Base-by-base conservation (phyloP, 2,888 invertebrate species). In the Lasioglossum zephyrum region DNA sequence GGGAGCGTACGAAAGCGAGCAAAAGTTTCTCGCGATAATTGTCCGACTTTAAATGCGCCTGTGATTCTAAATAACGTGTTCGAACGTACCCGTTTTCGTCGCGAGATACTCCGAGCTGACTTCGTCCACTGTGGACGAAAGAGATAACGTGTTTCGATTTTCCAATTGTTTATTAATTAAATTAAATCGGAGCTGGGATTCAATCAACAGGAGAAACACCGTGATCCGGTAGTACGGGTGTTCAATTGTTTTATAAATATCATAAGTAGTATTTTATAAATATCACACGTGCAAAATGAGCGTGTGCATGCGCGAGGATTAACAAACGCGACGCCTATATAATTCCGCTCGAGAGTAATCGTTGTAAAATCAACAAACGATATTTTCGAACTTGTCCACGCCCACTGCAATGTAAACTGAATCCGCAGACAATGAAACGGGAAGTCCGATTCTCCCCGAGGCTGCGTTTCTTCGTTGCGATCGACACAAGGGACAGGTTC, bases 1-100 rank as follows among this genome's bases (percentile, higher is more conserved):
- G 73, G 70, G 74, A 76, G 74, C 72, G 78, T 81, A 77, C 86
- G 86, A 87, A 79, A 81, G 80, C 78, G 83, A 57, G 84, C 76
- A 70, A 87, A 87, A 87, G 81, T 87, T 87, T 87, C 84, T 79
- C 78, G 87, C 81, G 87, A 87, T 87, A 87, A 87, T 87, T 87
- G 87, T 84, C 78, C 57, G 83, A 87, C 80, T 86, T 87, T 87
- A 82, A 82, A 83, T 69, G 87, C 75, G 72, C 60, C 75, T 70
- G 72, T 41, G 77, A 87, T 80, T 75, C 87, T 83, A 87, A 87
- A 83, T 87, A 87, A 86, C 87, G 60, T 83, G 83, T 86, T 86
- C 82, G 79, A 86, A 79, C 74, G 70, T 70, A 36, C 47, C 57
- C 49, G 22, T 81, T 57, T 53, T 63, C 69, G 41, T 41, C 53